These are phyloP conservation scores for Mycteria americana DNA, from an alignment of 2,797 vertebrate genomes.

Conservation along the genomic window DNA sequence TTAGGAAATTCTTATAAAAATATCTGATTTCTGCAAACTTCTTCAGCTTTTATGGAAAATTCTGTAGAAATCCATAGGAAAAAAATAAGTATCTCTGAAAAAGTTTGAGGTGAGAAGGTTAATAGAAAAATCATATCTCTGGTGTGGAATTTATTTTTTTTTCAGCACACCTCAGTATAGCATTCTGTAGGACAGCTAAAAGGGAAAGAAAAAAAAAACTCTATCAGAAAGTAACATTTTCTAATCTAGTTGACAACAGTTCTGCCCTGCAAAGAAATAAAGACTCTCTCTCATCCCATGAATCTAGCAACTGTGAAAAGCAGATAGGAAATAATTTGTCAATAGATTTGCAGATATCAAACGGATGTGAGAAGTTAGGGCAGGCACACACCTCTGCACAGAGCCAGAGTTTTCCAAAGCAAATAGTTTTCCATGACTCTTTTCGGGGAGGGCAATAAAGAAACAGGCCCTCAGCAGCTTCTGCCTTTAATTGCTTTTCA, in stretches of 20 bases:
- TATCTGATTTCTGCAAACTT: not conserved
- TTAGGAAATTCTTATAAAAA: not conserved
- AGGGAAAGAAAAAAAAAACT: not conserved
- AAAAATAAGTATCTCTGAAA: not conserved
- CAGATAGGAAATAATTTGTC: slow-evolving; percentile 50
- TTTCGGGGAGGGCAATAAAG: slow-evolving; percentile 47
- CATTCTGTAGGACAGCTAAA: not conserved
- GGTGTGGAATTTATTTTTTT: not conserved
- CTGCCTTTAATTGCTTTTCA: slow-evolving; percentile 34
- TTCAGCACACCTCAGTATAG: not conserved
- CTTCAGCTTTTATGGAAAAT: not conserved
- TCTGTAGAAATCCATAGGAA: not conserved
- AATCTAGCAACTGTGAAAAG: slow-evolving; percentile 38
- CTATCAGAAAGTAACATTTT: slow-evolving; percentile 35
- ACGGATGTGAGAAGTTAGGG: not conserved
- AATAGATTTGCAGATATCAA: slow-evolving; percentile 49
- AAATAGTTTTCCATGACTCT: slow-evolving; percentile 53
- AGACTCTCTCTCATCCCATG: slow-evolving; percentile 14
- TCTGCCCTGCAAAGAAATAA: slow-evolving; percentile 28
- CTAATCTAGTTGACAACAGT: slow-evolving; percentile 11
- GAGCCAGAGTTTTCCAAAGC: slow-evolving; percentile 23
- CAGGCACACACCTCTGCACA: slow-evolving; percentile 3
- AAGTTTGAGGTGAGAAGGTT: slow-evolving; percentile 24
- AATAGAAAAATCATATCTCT: slow-evolving; percentile 57
- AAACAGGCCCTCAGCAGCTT: slow-evolving; percentile 36